phyloP scores from a whole-genome alignment of 2,797 vertebrate species.

The Euphonia xanthogaster region DNA sequence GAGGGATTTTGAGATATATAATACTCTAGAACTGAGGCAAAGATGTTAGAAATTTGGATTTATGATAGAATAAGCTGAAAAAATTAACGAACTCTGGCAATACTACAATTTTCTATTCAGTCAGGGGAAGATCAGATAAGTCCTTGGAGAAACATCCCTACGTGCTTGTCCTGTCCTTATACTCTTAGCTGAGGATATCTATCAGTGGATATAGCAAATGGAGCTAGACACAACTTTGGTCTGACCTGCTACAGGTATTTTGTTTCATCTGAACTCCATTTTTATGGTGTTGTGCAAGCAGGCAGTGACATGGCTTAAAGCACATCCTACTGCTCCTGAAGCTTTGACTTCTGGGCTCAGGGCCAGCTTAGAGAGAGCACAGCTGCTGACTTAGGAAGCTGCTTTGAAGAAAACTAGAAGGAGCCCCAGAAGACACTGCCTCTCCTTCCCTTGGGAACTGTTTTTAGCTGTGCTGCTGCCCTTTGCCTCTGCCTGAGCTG shows the following conservation, averaged over 20 bases:
- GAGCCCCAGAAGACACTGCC: background rate
- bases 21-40: background rate
- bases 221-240: background rate
- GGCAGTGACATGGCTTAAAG: background rate
- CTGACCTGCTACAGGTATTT: background rate
- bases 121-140: background rate
- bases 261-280: background rate
- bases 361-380: background rate
- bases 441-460: background rate
- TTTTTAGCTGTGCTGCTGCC: background rate
- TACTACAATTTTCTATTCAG: background rate
- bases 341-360: background rate
- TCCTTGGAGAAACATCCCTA: background rate
- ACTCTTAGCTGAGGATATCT: background rate
- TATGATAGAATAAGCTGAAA: background rate
- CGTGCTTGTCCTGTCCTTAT: background rate
- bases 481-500: background rate
- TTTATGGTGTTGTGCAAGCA: background rate
- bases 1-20: background rate
- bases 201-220: background rate
- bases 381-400: background rate
- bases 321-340: fast-evolving
- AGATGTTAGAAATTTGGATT: background rate
- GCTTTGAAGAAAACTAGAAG: background rate
- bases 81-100: background rate